Conservation (phyloP, 2,888 invertebrate genomes). For the Andrena hattorfiana region DNA sequence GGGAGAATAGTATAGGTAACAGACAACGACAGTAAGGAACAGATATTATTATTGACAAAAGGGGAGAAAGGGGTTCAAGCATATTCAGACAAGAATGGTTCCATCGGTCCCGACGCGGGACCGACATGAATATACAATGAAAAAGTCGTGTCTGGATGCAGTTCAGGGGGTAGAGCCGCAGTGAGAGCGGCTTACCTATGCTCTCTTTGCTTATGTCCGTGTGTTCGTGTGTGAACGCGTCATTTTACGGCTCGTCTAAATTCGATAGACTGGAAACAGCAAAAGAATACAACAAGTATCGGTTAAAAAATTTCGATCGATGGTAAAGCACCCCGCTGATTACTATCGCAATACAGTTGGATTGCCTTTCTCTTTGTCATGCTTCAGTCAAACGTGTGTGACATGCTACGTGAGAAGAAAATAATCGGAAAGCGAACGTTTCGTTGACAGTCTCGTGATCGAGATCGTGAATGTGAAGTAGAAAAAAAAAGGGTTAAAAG, state of each 20-base stretch:
- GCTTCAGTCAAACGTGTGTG: slow-evolving; percentile 54
- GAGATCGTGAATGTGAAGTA: slow-evolving; percentile 41
- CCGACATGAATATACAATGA: slow-evolving; percentile 63
- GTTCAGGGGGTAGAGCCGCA: slow-evolving; percentile 65
- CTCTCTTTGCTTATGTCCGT: slow-evolving; percentile 72
- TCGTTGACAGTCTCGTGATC: slow-evolving; percentile 15
- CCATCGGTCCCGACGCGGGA: slow-evolving; percentile 39
- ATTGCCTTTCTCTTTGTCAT: slow-evolving; percentile 42
- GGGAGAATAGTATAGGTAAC: neutral
- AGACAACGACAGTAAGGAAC: slow-evolving; percentile 8
- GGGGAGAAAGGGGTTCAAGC: slow-evolving; percentile 10
- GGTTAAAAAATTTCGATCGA: slow-evolving; percentile 56
- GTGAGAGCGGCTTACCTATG: slow-evolving; percentile 77
- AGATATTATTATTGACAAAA: slow-evolving; percentile 2
- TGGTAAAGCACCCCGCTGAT: slow-evolving; percentile 11
- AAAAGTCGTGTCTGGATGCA: slow-evolving; percentile 59
- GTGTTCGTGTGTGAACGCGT: slow-evolving; percentile 74
- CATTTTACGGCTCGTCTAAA: slow-evolving; percentile 81
- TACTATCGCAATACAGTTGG: slow-evolving; percentile 4
- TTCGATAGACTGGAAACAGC: slow-evolving; percentile 82
- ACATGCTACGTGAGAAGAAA: slow-evolving; percentile 59
- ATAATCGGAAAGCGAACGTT: slow-evolving; percentile 33
- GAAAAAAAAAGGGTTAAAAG: slow-evolving; percentile 31
- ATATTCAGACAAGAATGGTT: slow-evolving; percentile 31
- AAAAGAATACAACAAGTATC: slow-evolving; percentile 71